These are phyloP conservation scores for Cheilosia scutellata DNA, from an alignment of 2,888 invertebrate genomes.

Conservation along the genomic window DNA sequence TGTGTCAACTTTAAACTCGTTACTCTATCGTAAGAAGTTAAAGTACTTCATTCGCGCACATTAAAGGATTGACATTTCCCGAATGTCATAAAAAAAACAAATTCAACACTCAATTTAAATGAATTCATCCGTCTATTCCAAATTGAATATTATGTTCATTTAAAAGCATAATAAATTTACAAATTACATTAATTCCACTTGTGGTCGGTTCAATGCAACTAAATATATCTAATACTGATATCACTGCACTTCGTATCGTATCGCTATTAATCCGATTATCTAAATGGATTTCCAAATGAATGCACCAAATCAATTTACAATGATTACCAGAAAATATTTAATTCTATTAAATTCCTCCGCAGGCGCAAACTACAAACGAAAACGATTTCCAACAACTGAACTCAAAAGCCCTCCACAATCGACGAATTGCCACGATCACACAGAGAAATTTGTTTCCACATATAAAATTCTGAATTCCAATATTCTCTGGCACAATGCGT, in stretches of 20 bases:
- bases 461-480: slow-evolving; percentile 47
- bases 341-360: slow-evolving; percentile 35
- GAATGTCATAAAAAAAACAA: neutral
- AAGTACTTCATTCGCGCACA: too few relatives aligned
- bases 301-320: slow-evolving; percentile 8
- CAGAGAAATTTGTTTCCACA: slow-evolving; percentile 24
- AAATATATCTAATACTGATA: too few relatives aligned
- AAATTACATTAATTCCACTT: neutral
- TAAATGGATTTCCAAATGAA: slow-evolving; percentile 41
- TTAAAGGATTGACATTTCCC: neutral
- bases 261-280: slow-evolving; percentile 35
- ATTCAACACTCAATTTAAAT: neutral
- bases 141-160: neutral
- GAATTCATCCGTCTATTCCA: neutral
- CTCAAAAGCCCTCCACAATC: slow-evolving; percentile 50
- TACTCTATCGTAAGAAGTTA: too few relatives aligned
- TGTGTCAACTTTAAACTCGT: too few relatives aligned
- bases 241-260: neutral
- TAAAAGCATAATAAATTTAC: neutral
- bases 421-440: slow-evolving; percentile 53
- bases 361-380: slow-evolving; percentile 60
- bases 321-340: slow-evolving; percentile 38
- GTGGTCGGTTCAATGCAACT: neutral
- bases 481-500: slow-evolving; percentile 53
- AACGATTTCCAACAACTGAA: slow-evolving; percentile 55